Evolutionary conservation across 2,888 invertebrate species (phyloP), one percentile per base, ranked within the genome.

Genomic region (Sarcophaga rosellei): DNA sequence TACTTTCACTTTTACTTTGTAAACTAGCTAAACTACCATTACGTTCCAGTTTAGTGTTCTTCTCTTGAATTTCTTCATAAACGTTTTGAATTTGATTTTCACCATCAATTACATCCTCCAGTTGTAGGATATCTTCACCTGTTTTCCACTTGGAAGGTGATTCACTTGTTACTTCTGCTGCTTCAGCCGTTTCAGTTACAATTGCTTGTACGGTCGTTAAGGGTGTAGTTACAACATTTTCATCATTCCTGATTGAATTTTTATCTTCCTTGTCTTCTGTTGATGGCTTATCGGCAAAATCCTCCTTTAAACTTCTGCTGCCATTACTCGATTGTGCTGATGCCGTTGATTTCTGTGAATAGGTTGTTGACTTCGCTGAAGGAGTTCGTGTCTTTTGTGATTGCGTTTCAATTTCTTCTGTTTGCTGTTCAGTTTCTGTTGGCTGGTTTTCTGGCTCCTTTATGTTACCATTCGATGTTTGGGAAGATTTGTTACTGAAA

Each of bases 331-430:
- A 90, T 68, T 92, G 90, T 3, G 90, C 91, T 15, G 91, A 91
- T 20, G 90, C 92, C 8, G 92, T 92, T 20, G 92, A 92, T 79
- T 91, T 92, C 53, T 90, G 91, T 0, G 92, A 92, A 87, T 91
- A 91, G 57, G 89, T 88, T 6, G 88, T 87, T 15, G 91, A 91
- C 79, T 90, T 92, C 0, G 88, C 68, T 5, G 91, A 92, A 0
- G 90, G 63, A 0, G 91, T 91, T 20, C 91, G 88, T 35, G 76
- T 81, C 78, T 85, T 78, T 21, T 86, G 73, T 2, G 77, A 72
- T 23, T 83, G 65, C 12, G n/a, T 73, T 65, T 69, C 81, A 65
- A 25, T 73, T 63, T 87, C 77, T 3, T 61, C n/a, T 59, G 68
- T 23, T 12, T 15, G 15, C 53, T 53, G 53, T 17, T 53, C 53